Percentiles rank a stretch among this genome's conserved stretches.
phyloP scores from a whole-genome alignment of 2,888 invertebrate species.

The Calameuta pallipes region DNA sequence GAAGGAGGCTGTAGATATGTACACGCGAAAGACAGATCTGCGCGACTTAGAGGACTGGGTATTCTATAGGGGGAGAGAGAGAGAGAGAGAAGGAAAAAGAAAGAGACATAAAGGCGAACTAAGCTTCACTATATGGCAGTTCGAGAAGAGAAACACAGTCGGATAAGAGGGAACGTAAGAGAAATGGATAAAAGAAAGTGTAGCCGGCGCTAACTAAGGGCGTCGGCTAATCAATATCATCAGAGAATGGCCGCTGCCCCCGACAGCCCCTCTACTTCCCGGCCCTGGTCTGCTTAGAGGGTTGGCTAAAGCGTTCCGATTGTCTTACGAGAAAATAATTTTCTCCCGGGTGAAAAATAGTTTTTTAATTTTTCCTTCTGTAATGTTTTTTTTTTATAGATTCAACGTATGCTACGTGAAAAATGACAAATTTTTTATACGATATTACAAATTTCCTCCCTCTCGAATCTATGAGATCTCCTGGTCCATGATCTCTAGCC shows the following conservation, averaged over 20 bases:
- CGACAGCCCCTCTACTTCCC: constrained; percentile 20
- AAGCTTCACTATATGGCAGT: not conserved
- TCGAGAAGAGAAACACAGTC: constrained; percentile 11
- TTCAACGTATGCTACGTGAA: too few species aligned
- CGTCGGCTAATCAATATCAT: constrained; percentile 66
- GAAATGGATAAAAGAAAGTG: constrained; percentile 50
- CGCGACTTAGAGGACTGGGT: too few species aligned
- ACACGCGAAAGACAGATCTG: constrained; percentile 11
- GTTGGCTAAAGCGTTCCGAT: constrained; percentile 26
- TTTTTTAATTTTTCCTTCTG: too few species aligned
- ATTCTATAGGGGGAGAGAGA: constrained; percentile 3
- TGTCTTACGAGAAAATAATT: too few species aligned
- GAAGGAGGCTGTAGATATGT: constrained; percentile 30
- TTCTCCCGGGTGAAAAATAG: too few species aligned
- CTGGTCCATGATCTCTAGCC: too few species aligned
- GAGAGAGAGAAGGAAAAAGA: constrained; percentile 19
- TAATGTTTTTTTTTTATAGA: too few species aligned
- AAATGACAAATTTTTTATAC: too few species aligned
- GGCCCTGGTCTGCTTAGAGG: too few species aligned
- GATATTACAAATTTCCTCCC: too few species aligned
- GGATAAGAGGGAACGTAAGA: constrained; percentile 11
- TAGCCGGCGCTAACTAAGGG: constrained; percentile 64
- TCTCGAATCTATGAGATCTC: too few species aligned
- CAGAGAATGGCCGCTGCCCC: constrained; percentile 55
- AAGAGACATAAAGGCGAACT: not conserved